Base-by-base conservation (phyloP, 2,797 vertebrate species). In the Hydrocynus forskahlii region DNA sequence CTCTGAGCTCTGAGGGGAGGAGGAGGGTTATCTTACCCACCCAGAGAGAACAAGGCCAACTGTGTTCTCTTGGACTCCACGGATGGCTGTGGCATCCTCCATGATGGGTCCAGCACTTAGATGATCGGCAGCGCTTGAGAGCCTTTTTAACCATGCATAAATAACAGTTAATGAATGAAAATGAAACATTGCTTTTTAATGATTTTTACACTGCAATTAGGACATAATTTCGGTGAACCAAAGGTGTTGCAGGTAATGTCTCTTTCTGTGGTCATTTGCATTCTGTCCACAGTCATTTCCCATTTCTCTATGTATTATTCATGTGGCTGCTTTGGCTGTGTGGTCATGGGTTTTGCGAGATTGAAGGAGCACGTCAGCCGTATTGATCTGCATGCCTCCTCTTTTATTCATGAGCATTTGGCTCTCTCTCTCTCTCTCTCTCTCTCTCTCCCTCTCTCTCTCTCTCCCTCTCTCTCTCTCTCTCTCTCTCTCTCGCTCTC, bases 251-350 rank as follows among this genome's bases (percentile, higher is more conserved):
- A 60, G 50, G 40, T 43, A 19, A 64, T 38, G 87, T 80, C 79
- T 81, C 73, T 38, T 52, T 21, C 77, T 78, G 12, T 67, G 25
- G 54, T 72, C 55, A 83, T 85, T 79, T 71, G 29, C 59, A 81
- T 83, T 52, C 50, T 38, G 52, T 81, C 68, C 29, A 43, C 16
- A 66, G 4, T 70, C 81, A 84, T 84, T 84, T 86, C 72, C 79
- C 66, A 81, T 83, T 84, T 76, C 78, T 73, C 38, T 29, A 84
- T 86, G 83, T 81, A 81, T 87, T 83, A 87, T 87, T 86, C 84
- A 86, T 84, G 62, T 19, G 63, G 50, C 67, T 69, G 48, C 78
- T 79, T 73, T 80, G 55, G 60, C 75, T 74, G 76, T 78, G 83
- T 83, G 80, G 80, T 75, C 71, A 54, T 38, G 81, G 83, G 73